phyloP scores from a whole-genome alignment of 2,888 invertebrate species.

The Leuctra nigra region DNA sequence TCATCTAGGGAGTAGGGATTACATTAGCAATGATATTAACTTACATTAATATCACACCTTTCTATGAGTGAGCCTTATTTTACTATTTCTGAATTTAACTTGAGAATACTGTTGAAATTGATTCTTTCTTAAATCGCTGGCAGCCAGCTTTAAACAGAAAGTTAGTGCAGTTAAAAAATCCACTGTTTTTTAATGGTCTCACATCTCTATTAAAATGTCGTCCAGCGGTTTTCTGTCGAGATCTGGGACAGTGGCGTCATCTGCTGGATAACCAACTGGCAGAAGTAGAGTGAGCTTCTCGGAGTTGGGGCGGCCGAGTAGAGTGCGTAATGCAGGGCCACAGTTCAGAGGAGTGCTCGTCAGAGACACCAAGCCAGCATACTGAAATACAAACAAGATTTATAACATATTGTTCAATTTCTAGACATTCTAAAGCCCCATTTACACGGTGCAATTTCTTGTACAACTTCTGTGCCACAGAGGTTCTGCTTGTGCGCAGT shows the following conservation, averaged over 20 bases:
- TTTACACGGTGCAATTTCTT: too few relatives aligned
- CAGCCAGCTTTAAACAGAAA: too few relatives aligned
- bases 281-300: conserved; percentile 77
- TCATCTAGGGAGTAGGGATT: too few relatives aligned
- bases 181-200: too few relatives aligned
- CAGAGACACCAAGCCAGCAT: conserved; percentile 77
- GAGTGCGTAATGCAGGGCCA: conserved; percentile 65
- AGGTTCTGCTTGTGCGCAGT: too few relatives aligned
- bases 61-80: too few relatives aligned
- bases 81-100: neutral
- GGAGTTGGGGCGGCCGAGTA: conserved; percentile 69
- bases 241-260: conserved; percentile 70
- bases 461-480: too few relatives aligned
- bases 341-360: conserved; percentile 90
- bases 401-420: too few relatives aligned
- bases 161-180: too few relatives aligned
- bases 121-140: neutral
- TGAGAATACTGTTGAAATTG: neutral
- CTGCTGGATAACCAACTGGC: conserved; percentile 78
- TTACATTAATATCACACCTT: too few relatives aligned
- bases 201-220: conserved; percentile 62
- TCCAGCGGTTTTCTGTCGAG: conserved; percentile 63
- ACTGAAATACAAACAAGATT: conserved; percentile 44
- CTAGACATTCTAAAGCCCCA: too few relatives aligned
- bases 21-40: too few relatives aligned